Conservation (phyloP, 2,888 invertebrate genomes). For the Himalopsyche anomala region DNA sequence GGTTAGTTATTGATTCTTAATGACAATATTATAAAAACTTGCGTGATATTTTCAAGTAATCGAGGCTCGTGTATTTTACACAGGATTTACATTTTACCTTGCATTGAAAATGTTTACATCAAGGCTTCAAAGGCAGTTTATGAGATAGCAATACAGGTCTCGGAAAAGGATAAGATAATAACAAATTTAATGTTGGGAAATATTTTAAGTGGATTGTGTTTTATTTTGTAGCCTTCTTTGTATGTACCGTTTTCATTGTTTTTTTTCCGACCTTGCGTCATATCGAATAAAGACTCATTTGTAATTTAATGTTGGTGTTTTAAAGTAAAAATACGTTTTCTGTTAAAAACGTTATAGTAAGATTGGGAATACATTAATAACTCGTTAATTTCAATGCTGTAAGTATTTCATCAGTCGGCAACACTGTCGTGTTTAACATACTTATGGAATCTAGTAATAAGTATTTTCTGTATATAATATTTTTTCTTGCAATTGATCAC, state of each 20-base stretch:
- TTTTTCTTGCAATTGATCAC: too few species aligned
- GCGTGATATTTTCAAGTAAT: background rate
- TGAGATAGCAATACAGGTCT: slow-evolving; percentile 38
- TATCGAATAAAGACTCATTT: slow-evolving; percentile 35
- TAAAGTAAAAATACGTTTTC: background rate
- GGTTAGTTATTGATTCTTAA: too few species aligned
- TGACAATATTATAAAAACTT: background rate
- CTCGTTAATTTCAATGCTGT: background rate
- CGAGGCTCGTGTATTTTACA: background rate
- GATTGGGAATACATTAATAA: background rate
- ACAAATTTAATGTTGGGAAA: slow-evolving; percentile 60
- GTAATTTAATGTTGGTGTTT: slow-evolving; percentile 4
- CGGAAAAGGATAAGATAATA: slow-evolving; percentile 56
- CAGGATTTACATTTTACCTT: slow-evolving; percentile 20
- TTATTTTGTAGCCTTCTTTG: slow-evolving; percentile 60
- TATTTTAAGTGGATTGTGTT: slow-evolving; percentile 44
- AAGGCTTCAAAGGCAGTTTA: slow-evolving; percentile 50
- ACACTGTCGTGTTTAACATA: too few species aligned
- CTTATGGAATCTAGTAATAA: too few species aligned
- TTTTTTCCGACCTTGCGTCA: slow-evolving; percentile 60
- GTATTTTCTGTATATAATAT: too few species aligned
- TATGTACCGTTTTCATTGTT: slow-evolving; percentile 59
- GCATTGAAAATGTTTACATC: slow-evolving; percentile 32
- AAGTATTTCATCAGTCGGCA: too few species aligned
- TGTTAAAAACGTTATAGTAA: background rate